Conservation (phyloP, 2,113 vertebrate species). For the Danionella cerebrum region DNA sequence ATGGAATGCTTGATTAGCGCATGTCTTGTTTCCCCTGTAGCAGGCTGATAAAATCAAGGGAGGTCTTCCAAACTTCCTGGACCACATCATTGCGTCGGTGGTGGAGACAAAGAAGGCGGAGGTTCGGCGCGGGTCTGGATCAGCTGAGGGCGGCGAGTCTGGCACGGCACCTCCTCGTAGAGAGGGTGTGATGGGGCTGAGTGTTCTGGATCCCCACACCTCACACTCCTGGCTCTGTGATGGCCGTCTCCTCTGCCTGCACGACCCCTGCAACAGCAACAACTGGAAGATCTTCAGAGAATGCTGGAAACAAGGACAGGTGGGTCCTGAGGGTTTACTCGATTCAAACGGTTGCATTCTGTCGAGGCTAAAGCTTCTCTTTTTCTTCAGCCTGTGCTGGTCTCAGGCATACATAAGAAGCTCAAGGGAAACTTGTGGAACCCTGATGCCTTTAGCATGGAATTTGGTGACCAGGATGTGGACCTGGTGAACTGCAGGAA, state of each 20-base stretch:
- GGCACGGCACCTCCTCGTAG: constrained; percentile 68
- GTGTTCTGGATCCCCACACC: constrained; percentile 92
- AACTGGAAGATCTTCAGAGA: constrained; percentile 99
- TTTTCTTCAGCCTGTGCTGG: constrained; percentile 83
- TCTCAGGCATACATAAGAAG: constrained; percentile 93
- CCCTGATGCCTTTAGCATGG: constrained; percentile 90
- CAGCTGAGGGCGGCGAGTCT: constrained; percentile 70
- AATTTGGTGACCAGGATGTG: constrained; percentile 97
- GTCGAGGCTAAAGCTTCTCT: neutral
- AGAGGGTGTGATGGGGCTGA: constrained; percentile 91
- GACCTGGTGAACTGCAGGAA: constrained; percentile 98
- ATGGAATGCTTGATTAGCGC: too few species aligned
- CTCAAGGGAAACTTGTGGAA: constrained; percentile 84
- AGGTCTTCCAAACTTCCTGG: constrained; percentile 91
- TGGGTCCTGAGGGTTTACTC: constrained; percentile 45
- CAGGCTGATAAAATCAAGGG: constrained; percentile 88
- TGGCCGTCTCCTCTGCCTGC: constrained; percentile 91
- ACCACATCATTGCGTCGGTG: constrained; percentile 97
- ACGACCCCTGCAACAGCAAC: constrained; percentile 94
- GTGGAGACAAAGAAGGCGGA: constrained; percentile 96
- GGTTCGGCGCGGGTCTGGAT: constrained; percentile 72
- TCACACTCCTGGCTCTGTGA: constrained; percentile 98
- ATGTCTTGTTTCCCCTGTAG: neutral
- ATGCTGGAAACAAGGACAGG: constrained; percentile 99
- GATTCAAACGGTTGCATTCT: neutral